Base-by-base conservation (phyloP, 2,113 vertebrate genomes). In the Noctilio leporinus region DNA sequence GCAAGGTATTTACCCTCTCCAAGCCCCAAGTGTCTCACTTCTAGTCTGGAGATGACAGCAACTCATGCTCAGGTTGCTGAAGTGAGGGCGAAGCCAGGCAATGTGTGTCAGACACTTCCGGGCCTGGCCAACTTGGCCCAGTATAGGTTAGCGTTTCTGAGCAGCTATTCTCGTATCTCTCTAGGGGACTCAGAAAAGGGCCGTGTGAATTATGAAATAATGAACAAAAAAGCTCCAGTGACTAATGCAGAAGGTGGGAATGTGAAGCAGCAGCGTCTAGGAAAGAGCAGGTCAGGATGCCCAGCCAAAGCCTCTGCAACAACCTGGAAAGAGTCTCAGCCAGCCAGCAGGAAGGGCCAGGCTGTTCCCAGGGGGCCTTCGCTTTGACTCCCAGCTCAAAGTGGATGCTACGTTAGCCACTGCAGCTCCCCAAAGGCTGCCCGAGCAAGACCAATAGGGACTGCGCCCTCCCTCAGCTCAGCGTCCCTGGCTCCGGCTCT, bases 221-320 rank as follows among this genome's bases (percentile, higher is more conserved):
- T 59, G 16, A 35, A 57, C 15, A 10, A n/a, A 40, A 43, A 77
- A 33, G 15, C 24, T 51, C 45, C 35, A 9, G 7, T 14, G 88
- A 84, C 43, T 22, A 35, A 53, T 2, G 7, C 40, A 30, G 73
- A 7, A 14, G 30, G 24, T 10, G 6, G 12, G 16, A 3, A 12
- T 1, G 28, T 19, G 43, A 30, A 62, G 59, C 57, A 16, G 24
- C 67, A 59, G 22, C 2, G 15, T 59, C 35, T 53, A 73, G 72
- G 77, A 78, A 43, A 73, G 12, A 65, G 49, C 0, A 1, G 38
- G 43, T 47, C 86, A 55, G 93, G 72, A 24, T 0, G 26, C 38
- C 15, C 70, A 0, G 0, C 55, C 28, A 35, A 57, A 38, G 33
- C 15, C 24, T 5, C n/a, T 2, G 16, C 20, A 11, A 30, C 1